Evolutionary conservation across 2,113 vertebrate species (phyloP), one percentile per base, ranked within the genome.

Genomic region (Cyprinus carpio): DNA sequence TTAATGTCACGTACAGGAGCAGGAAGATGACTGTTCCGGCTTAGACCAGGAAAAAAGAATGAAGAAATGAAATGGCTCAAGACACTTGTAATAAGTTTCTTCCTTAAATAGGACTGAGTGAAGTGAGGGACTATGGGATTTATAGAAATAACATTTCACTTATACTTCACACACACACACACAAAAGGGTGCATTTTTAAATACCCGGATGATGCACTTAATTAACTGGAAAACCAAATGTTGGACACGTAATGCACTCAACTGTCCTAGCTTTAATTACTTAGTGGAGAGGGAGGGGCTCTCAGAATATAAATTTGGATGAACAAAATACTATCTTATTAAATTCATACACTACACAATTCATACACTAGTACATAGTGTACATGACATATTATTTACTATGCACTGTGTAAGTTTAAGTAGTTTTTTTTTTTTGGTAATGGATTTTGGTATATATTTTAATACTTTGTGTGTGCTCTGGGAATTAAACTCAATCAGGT

Each of bases 1-100:
- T 27, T 87, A 82, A 80, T 86, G 90, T 89, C 87, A 85, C 23
- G 90, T n/a, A 87, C 87, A 89, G 87, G 76, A 89, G 87, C 69
- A 76, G 85, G 90, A 90, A 84, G 74, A 90, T 90, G 91, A 80
- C 90, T 87, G 89, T 89, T 88, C 74, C 85, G 40, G 85, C 87
- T 71, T 81, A 82, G 90, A 88, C 88, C n/a, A 84, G 64, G 75
- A 40, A 67, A n/a, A n/a, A 82, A 79, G 85, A 83, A 84, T 89
- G 92, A 92, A 83, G 86, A 89, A 91, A 84, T 87, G 90, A n/a
- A n/a, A 89, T 87, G 90, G 85, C 89, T 89, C 65, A 83, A 84
- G 88, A 84, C 89, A 89, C 79, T 69, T 62, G 23, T 91, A 90
- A 91, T 90, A 92, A 90, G 75, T 83, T 89, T 86, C 9, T 79